Percentiles rank a stretch among this genome's conserved stretches.
Conservation (phyloP, 2,888 invertebrate genomes). For the Dermolepida albohirtum region DNA sequence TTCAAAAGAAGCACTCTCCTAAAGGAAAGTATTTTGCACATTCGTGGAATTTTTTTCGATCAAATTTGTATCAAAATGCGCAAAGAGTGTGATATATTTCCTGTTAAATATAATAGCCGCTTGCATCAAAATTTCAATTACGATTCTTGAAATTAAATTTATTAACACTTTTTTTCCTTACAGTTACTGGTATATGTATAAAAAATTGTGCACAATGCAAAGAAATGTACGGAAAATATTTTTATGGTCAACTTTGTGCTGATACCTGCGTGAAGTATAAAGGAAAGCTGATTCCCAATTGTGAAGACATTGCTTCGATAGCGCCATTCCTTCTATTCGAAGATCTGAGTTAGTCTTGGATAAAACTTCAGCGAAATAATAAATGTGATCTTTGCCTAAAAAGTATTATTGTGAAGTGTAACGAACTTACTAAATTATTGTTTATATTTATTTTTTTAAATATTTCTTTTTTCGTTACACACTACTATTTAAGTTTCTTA, state of each 20-base stretch:
- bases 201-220: constrained; percentile 92
- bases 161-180: background rate
- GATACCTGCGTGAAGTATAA: constrained; percentile 86
- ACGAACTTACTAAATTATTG: constrained; percentile 10
- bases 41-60: too few relatives aligned
- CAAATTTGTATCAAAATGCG: too few relatives aligned
- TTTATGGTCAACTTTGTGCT: constrained; percentile 87
- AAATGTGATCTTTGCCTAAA: constrained; percentile 19
- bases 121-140: too few relatives aligned
- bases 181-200: constrained; percentile 74
- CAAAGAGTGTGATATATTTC: too few relatives aligned
- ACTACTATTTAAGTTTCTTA: constrained; percentile 6
- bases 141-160: too few relatives aligned
- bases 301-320: constrained; percentile 84
- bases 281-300: constrained; percentile 87
- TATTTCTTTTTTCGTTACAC: background rate
- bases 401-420: constrained; percentile 15
- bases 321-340: constrained; percentile 75
- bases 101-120: too few relatives aligned
- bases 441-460: constrained; percentile 18
- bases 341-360: constrained; percentile 60
- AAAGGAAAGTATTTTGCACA: too few relatives aligned
- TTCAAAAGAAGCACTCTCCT: too few relatives aligned
- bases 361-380: background rate
- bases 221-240: constrained; percentile 88